phyloP scores from a whole-genome alignment of 2,888 invertebrate genomes.

The Physocephala rufipes region DNA sequence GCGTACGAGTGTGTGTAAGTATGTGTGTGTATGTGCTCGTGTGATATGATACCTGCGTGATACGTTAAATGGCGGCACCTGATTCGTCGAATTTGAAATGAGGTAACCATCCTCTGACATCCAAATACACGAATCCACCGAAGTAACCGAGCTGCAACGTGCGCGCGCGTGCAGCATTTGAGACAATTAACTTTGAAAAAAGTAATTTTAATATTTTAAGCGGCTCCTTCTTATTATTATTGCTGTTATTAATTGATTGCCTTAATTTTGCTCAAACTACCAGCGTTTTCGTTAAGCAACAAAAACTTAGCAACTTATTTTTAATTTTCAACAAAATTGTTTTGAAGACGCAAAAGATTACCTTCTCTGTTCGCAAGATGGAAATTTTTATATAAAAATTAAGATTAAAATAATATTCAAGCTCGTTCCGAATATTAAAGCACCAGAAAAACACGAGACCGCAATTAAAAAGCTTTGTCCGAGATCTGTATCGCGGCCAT shows the following conservation, averaged over 20 bases:
- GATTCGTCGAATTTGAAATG: slow-evolving; percentile 31
- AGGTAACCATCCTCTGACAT: neutral
- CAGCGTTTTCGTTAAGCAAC: neutral
- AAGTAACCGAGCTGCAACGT: slow-evolving; percentile 13
- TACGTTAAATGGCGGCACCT: slow-evolving; percentile 21
- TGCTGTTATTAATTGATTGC: neutral
- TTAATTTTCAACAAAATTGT: no score
- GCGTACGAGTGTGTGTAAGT: neutral
- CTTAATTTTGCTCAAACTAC: neutral
- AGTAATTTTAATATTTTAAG: neutral
- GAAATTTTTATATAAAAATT: slow-evolving; percentile 27
- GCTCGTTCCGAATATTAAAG: slow-evolving; percentile 11
- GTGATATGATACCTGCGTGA: neutral
- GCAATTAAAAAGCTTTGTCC: slow-evolving; percentile 24
- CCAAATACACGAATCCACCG: neutral
- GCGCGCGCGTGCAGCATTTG: neutral
- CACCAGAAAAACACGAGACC: slow-evolving; percentile 17
- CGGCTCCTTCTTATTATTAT: neutral
- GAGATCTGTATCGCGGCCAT: neutral
- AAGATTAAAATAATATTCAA: slow-evolving; percentile 36
- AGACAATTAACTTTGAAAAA: slow-evolving; percentile 16
- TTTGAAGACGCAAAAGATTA: neutral
- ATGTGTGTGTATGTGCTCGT: neutral
- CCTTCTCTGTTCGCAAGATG: neutral
- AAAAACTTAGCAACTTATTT: slow-evolving; percentile 6